A percentile compares a stretch with the other conserved stretches of the same genome.
Evolutionary conservation across 2,113 vertebrate genomes (phyloP).

Genomic region (Hippocampus mohnikei): DNA sequence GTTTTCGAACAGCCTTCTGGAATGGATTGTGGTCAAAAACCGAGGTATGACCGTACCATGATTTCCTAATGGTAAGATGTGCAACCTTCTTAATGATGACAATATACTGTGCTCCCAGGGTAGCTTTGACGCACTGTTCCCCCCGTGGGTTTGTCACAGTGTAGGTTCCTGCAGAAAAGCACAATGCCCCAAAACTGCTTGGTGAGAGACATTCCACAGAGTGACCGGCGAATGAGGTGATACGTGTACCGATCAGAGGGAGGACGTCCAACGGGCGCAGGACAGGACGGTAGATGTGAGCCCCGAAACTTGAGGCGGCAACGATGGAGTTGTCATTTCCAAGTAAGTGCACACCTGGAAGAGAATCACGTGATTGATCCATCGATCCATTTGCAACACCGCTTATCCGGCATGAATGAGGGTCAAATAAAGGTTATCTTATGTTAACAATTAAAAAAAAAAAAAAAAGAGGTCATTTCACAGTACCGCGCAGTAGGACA

Average conservation of each 20-base stretch:
- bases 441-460: too few species aligned
- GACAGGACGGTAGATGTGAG: conserved; percentile 14
- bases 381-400: too few species aligned
- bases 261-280: conserved; percentile 45
- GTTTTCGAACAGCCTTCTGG: too few species aligned
- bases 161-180: conserved; percentile 66
- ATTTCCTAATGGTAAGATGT: not conserved
- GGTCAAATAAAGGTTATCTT: too few species aligned
- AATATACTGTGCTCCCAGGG: conserved; percentile 74
- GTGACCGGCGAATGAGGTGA: not conserved
- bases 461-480: too few species aligned
- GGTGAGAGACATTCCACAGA: too few species aligned
- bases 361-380: not conserved
- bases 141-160: conserved; percentile 40
- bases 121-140: conserved; percentile 73
- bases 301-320: not conserved
- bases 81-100: conserved; percentile 58
- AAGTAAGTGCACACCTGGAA: conserved; percentile 35
- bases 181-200: conserved; percentile 9
- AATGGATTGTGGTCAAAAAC: too few species aligned
- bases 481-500: too few species aligned
- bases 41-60: too few species aligned
- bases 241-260: conserved; percentile 39
- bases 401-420: too few species aligned
- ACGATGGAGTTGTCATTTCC: not conserved